Evolutionary conservation across 2,888 invertebrate species (phyloP), one percentile per base, ranked within the genome.

Genomic region (Nymphalis polychloros): DNA sequence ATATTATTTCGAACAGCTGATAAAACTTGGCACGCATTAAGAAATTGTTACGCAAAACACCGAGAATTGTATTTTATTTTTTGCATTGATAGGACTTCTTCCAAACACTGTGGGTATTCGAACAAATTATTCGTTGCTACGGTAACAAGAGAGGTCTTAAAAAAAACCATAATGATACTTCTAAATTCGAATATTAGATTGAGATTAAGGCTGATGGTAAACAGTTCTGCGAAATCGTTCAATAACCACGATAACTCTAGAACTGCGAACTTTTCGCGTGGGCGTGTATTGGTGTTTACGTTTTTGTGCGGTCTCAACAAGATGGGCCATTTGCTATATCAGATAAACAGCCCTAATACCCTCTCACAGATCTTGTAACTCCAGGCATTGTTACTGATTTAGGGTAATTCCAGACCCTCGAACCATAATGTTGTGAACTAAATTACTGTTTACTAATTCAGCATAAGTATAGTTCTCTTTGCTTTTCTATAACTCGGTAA

Each of bases 241-340:
- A 50, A 52, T 65, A 52, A 49, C 46, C 61, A 20, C 59, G 35
- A 67, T 62, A 64, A 49, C 60, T 57, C 53, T 50, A 55, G 61
- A 49, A 57, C 35, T 27, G 52, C 60, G 59, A 67, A 59, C 50
- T 68, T 63, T 71, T 63, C 23, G 35, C 63, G 63, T 69, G 65
- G 69, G 67, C 53, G 67, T 67, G 57, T 70, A 64, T 70, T 67
- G 41, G 61, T 64, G 67, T 69, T 66, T 67, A 69, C 61, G 60
- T 63, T 68, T 62, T 62, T 62, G 35, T 57, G 57, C 57, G 61
- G 53, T 60, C 48, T 61, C 59, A 59, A 71, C 62, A 52, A 59
- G 64, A 46, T 62, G 64, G 53, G 64, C 55, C 47, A 55, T 68
- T 68, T 61, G 35, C 63, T 63, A 66, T 60, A 71, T 59, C 68